Conservation (phyloP, 2,797 vertebrate genomes). For the Rhinichthys osculus region DNA sequence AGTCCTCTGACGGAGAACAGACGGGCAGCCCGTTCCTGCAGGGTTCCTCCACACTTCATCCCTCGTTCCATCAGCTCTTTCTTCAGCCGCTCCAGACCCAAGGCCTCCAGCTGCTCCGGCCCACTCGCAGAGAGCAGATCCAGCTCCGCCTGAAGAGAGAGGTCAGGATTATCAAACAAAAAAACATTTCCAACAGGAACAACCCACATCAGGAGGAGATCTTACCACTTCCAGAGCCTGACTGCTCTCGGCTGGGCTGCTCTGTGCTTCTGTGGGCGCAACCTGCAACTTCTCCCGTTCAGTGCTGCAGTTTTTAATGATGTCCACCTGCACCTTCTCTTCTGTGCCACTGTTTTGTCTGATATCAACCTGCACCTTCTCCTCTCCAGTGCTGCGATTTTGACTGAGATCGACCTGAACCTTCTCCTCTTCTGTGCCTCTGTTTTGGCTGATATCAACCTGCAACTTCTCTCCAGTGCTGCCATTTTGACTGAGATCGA, state of each 20-base stretch:
- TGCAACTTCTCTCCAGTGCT: background rate
- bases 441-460: background rate
- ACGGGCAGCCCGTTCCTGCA: conserved; percentile 85
- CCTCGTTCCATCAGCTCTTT: conserved; percentile 80
- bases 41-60: conserved; percentile 92
- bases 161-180: background rate
- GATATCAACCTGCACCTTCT: background rate
- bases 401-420: background rate
- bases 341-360: fast-evolving
- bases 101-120: conserved; percentile 79
- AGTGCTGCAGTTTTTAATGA: background rate
- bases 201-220: background rate
- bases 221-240: conserved; percentile 36
- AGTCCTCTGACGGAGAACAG: conserved; percentile 87
- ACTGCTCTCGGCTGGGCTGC: background rate
- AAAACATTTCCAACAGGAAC: background rate
- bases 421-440: fast-evolving
- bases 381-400: fast-evolving
- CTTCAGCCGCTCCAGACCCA: conserved; percentile 90
- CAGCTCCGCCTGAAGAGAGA: conserved; percentile 53
- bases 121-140: conserved; percentile 77
- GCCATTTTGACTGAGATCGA: fast-evolving
- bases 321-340: background rate
- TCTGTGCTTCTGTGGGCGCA: background rate
- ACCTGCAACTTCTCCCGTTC: background rate